Evolutionary conservation across 2,113 vertebrate genomes (phyloP), one percentile per base, ranked within the genome.

Genomic region (Galeopterus variegatus): DNA sequence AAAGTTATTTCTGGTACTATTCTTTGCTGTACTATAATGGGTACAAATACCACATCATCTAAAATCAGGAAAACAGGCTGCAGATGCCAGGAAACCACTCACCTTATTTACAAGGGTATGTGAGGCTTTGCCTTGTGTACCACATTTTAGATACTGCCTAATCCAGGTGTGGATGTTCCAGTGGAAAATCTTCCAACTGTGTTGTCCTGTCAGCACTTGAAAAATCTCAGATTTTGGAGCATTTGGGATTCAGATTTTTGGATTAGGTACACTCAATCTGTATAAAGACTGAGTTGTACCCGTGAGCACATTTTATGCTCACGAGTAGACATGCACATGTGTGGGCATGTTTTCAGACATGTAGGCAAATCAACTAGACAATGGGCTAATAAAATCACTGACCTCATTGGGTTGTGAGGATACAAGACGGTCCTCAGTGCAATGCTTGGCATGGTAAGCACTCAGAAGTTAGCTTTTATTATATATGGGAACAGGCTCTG

Each of bases 111-210:
- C 98, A 62, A 99, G 97, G 1, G 99, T 99, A 97, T 99, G 98
- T 62, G 99, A 97, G 26, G 99, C 99, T 98, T 99, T 99, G 93
- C 99, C 99, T 92, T 97, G 98, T 69, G 99, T 99, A 0, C 96
- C 99, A 0, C 99, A 99, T 95, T 99, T 99, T 9, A 99, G 97
- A 98, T 99, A 99, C 94, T 99, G 99, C 86, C 99, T 98, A 97
- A 99, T 98, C 99, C 99, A 99, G 82, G 98, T 98, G 94, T 99
- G 99, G 94, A 99, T 92, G 33, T 99, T 99, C 99, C 99, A 99
- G 94, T 99, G 41, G 41, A 41, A 41, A 41, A 41, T 41, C 41
- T 41, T 41, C 41, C 41, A 41, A 41, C 41, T 41, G 41, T 41
- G 41, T 3, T 41, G 41, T 41, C 41, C 41, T 41, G 41, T 41